phyloP scores from a whole-genome alignment of 2,888 invertebrate genomes.

The Andricus quercusramuli region DNA sequence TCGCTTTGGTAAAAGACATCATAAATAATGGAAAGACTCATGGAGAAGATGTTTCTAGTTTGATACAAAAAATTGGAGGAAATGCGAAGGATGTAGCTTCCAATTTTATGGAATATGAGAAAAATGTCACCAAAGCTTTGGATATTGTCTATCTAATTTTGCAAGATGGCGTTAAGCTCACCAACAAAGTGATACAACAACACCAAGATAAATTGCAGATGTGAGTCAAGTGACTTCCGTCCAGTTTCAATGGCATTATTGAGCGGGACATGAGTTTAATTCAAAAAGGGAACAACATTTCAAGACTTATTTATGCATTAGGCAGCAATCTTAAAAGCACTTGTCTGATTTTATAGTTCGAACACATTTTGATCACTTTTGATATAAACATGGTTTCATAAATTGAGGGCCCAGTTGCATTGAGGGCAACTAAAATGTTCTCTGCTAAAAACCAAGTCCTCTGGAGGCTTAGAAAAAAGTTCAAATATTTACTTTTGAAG shows the following conservation, averaged over 20 bases:
- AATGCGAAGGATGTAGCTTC: conserved; percentile 43
- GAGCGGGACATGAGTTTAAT: neutral
- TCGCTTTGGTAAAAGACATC: conserved; percentile 61
- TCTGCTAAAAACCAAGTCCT: too few relatives aligned
- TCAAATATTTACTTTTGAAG: too few relatives aligned
- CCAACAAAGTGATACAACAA: conserved; percentile 61
- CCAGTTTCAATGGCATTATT: neutral
- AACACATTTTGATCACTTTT: neutral
- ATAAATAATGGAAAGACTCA: conserved; percentile 43
- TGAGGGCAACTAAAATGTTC: too few relatives aligned
- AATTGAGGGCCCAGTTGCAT: neutral
- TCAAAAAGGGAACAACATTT: conserved; percentile 5
- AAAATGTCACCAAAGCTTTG: conserved; percentile 61
- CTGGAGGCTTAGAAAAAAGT: too few relatives aligned
- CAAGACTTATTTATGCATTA: neutral
- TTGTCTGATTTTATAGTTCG: neutral
- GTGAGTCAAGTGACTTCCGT: conserved; percentile 56
- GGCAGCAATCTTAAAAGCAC: neutral
- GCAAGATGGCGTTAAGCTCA: conserved; percentile 64
- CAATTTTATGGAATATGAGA: conserved; percentile 34
- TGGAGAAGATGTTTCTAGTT: conserved; percentile 49
- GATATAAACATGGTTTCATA: neutral
- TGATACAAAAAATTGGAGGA: conserved; percentile 52
- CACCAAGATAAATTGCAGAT: conserved; percentile 63
- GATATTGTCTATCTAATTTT: conserved; percentile 64